These are phyloP conservation scores for Paedocypris micromegethes DNA, from an alignment of 2,797 vertebrate genomes.

Conservation along the genomic window DNA sequence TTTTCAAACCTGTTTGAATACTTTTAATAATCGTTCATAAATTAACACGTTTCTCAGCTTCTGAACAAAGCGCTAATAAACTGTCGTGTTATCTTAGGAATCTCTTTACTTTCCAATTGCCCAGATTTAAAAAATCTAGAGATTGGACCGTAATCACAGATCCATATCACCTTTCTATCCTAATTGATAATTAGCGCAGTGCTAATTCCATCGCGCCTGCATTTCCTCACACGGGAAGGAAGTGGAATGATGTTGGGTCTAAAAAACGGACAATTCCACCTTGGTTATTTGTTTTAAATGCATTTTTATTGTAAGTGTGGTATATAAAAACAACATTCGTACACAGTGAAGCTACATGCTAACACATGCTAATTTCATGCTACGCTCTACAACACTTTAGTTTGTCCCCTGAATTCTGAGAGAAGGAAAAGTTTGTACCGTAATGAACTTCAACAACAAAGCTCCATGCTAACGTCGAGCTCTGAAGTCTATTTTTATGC, in stretches of 20 bases:
- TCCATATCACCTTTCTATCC: constrained; percentile 34
- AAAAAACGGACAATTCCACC: no score
- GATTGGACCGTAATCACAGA: constrained; percentile 37
- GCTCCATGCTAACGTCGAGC: background rate
- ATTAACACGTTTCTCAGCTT: background rate
- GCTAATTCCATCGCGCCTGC: background rate
- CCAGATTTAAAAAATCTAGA: constrained; percentile 41
- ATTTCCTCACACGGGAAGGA: no score
- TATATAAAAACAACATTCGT: constrained; percentile 53
- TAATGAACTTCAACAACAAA: background rate
- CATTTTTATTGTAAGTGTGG: constrained; percentile 66
- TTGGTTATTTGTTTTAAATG: constrained; percentile 45
- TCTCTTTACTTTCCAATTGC: constrained; percentile 56
- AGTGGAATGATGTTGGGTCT: no score
- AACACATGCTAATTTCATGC: constrained; percentile 29
- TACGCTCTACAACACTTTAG: constrained; percentile 19
- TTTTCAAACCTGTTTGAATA: background rate
- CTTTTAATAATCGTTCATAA: background rate
- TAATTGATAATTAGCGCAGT: constrained; percentile 46
- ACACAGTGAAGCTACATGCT: constrained; percentile 21
- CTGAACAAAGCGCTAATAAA: constrained; percentile 57
- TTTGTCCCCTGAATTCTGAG: constrained; percentile 32
- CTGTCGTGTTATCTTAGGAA: constrained; percentile 51
- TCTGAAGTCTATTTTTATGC: background rate
- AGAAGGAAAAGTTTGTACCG: constrained; percentile 35